A percentile compares a stretch with the other conserved stretches of the same genome.
These are phyloP conservation scores for Rhyacichthys aspro DNA, from an alignment of 2,797 vertebrate genomes.

Conservation along the genomic window DNA sequence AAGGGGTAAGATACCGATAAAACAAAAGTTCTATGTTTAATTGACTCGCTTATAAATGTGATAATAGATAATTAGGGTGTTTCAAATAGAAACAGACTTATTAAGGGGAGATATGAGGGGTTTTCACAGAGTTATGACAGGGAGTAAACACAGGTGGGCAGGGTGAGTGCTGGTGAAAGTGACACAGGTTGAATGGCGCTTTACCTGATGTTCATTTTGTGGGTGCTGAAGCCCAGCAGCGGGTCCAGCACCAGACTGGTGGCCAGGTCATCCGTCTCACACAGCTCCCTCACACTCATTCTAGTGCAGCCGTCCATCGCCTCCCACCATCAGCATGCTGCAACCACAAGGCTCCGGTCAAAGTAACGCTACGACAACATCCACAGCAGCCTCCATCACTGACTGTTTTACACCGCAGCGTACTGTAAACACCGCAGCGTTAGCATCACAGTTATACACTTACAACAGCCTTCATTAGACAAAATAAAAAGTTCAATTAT, in stretches of 20 bases:
- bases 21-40: too few species aligned
- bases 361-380: constrained; percentile 25
- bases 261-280: constrained; percentile 92
- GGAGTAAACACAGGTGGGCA: neutral
- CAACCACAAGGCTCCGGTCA: constrained; percentile 35
- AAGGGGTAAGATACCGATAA: too few species aligned
- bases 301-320: constrained; percentile 88
- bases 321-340: constrained; percentile 88
- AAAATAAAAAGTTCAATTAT: neutral
- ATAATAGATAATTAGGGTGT: too few species aligned
- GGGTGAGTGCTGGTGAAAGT: neutral
- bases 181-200: neutral
- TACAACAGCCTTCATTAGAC: neutral
- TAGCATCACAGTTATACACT: neutral
- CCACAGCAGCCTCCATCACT: constrained; percentile 20
- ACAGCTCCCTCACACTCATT: constrained; percentile 93
- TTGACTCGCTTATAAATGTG: too few species aligned
- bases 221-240: constrained; percentile 90
- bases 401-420: neutral
- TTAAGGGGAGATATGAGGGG: too few species aligned
- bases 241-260: constrained; percentile 91
- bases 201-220: constrained; percentile 96
- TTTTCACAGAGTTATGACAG: too few species aligned
- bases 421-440: constrained; percentile 6
- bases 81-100: too few species aligned